Percentiles rank a stretch among this genome's conserved stretches.
Evolutionary conservation across 2,113 vertebrate genomes (phyloP).

Genomic region (Ciconia boyciana): DNA sequence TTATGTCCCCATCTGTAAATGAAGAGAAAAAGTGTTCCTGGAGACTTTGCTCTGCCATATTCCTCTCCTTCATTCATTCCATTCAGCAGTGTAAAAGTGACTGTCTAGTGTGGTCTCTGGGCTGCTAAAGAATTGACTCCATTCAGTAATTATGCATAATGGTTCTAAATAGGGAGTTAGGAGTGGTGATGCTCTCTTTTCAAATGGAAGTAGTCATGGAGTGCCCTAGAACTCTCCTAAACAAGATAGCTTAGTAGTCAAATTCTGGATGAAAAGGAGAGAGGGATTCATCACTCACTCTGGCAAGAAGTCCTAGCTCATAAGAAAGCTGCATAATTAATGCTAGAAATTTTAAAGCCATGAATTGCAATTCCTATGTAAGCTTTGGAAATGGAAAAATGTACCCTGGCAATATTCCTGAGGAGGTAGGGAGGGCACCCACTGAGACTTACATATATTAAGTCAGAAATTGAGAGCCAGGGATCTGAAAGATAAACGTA

Average conservation of each 20-base stretch:
- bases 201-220: not conserved
- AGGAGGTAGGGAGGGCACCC: not conserved
- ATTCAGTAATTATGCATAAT: not conserved
- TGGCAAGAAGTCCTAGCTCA: not conserved
- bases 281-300: not conserved
- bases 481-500: not conserved
- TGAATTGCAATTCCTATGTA: not conserved
- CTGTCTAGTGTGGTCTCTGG: not conserved
- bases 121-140: not conserved
- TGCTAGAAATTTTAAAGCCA: not conserved
- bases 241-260: not conserved
- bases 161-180: not conserved
- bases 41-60: not conserved
- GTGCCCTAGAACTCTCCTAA: not conserved
- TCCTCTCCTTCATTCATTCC: not conserved
- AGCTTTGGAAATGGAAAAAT: not conserved
- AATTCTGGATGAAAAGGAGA: not conserved
- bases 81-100: not conserved
- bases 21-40: not conserved
- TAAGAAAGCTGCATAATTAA: conserved; percentile 26
- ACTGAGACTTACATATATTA: not conserved
- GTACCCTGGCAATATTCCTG: not conserved
- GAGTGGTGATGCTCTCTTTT: not conserved
- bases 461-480: not conserved
- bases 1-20: not conserved